These are phyloP conservation scores for Gasterosteus nipponicus DNA, from an alignment of 2,113 vertebrate species.

Conservation along the genomic window DNA sequence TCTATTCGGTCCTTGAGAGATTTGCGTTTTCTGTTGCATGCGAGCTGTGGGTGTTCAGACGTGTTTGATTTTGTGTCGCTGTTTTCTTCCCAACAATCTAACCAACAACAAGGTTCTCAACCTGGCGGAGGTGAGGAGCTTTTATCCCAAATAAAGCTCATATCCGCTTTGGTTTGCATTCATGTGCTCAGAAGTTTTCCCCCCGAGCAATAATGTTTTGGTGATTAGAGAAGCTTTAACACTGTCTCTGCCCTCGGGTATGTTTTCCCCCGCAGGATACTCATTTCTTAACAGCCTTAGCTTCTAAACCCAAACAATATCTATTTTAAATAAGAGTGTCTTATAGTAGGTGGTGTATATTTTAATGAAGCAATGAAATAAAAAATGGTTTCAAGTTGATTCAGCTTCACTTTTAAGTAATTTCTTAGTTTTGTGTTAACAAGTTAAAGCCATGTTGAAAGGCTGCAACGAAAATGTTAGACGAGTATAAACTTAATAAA, in stretches of 20 bases:
- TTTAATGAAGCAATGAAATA: background rate
- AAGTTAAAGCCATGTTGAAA: background rate
- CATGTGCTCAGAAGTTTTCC: conserved; percentile 6
- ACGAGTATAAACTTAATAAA: background rate
- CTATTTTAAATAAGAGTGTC: background rate
- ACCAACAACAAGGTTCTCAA: background rate
- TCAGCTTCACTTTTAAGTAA: background rate
- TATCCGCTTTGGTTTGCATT: conserved; percentile 11
- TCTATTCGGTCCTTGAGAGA: conserved; percentile 37
- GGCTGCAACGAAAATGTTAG: background rate
- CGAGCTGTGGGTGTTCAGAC: conserved; percentile 34
- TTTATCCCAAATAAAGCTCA: conserved; percentile 28
- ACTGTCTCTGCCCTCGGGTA: background rate
- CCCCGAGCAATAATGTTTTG: conserved; percentile 9
- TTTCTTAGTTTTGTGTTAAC: background rate
- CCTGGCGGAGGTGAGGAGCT: conserved; percentile 28
- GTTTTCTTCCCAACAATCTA: conserved; percentile 21
- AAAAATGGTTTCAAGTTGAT: background rate
- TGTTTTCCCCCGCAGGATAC: conserved; percentile 6
- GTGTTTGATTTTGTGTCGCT: conserved; percentile 26
- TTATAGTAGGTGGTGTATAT: background rate
- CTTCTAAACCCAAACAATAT: background rate
- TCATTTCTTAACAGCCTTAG: background rate
- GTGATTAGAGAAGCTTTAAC: conserved; percentile 27
- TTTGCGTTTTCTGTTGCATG: conserved; percentile 39